Percentiles rank a stretch among this genome's conserved stretches.
These are phyloP conservation scores for Ornithoptera alexandrae DNA, from an alignment of 2,888 invertebrate genomes.

Conservation along the genomic window DNA sequence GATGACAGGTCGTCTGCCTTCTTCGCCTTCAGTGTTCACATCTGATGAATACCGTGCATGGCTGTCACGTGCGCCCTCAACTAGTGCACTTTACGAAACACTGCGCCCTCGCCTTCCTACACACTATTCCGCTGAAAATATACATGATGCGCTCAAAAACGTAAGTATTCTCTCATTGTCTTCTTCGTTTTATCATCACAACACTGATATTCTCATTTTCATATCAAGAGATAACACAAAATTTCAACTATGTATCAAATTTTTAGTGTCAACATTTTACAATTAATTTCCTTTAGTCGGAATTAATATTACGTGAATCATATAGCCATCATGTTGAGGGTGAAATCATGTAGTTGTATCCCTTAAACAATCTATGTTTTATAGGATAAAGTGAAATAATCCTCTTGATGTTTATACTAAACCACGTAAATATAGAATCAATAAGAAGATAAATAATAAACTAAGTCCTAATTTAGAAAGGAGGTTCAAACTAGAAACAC, in stretches of 20 bases:
- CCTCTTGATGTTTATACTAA: too few species aligned
- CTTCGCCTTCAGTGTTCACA: slow-evolving; percentile 85
- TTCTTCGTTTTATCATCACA: slow-evolving; percentile 4
- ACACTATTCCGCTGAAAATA: slow-evolving; percentile 93
- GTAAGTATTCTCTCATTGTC: slow-evolving; percentile 73
- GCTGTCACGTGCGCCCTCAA: slow-evolving; percentile 93
- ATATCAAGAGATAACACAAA: background rate
- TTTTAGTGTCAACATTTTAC: background rate
- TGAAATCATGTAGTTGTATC: background rate
- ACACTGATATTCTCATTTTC: background rate
- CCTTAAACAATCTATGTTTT: background rate
- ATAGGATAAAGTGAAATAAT: too few species aligned
- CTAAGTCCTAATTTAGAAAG: too few species aligned
- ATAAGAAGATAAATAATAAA: too few species aligned
- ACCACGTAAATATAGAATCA: too few species aligned
- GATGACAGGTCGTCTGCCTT: slow-evolving; percentile 65
- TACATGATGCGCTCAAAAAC: slow-evolving; percentile 90
- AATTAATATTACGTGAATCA: background rate
- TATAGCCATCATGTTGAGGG: background rate
- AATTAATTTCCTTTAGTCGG: background rate
- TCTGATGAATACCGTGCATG: slow-evolving; percentile 96
- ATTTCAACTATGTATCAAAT: background rate
- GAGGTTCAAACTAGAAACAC: too few species aligned
- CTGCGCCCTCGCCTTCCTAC: slow-evolving; percentile 89
- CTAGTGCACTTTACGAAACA: slow-evolving; percentile 95